phyloP scores from a whole-genome alignment of 2,888 invertebrate genomes.

The Trachelus stipa region DNA sequence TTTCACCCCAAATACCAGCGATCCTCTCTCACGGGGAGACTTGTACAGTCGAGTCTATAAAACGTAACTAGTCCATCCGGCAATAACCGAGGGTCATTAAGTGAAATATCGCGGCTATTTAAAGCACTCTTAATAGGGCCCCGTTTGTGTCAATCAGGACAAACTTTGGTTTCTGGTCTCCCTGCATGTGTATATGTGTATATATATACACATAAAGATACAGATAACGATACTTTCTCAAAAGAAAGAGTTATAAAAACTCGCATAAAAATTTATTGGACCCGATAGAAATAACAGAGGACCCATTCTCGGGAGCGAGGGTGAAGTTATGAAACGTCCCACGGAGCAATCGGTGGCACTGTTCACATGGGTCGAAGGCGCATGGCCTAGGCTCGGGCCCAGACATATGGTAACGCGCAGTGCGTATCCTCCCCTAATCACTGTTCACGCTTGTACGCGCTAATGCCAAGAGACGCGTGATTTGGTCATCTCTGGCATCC shows the following conservation, averaged over 20 bases:
- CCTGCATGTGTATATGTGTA: neutral
- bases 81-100: constrained; percentile 26
- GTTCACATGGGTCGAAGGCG: neutral
- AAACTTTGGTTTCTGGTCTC: neutral
- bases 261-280: constrained; percentile 43
- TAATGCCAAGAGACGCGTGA: constrained; percentile 40
- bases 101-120: constrained; percentile 40
- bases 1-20: neutral
- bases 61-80: constrained; percentile 45
- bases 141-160: constrained; percentile 26
- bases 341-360: neutral
- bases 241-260: constrained; percentile 42
- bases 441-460: constrained; percentile 42
- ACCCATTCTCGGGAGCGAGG: neutral
- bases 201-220: no score
- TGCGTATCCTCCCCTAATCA: constrained; percentile 22
- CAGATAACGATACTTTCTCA: constrained; percentile 22
- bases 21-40: constrained; percentile 1
- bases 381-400: constrained; percentile 8
- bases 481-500: constrained; percentile 21
- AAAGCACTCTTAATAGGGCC: constrained; percentile 37
- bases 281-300: constrained; percentile 8
- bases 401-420: constrained; percentile 14
- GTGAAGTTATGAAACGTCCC: neutral
- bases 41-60: constrained; percentile 31